A percentile compares a stretch with the other conserved stretches of the same genome.
phyloP scores from a whole-genome alignment of 2,113 vertebrate species.

The Scophthalmus maximus region DNA sequence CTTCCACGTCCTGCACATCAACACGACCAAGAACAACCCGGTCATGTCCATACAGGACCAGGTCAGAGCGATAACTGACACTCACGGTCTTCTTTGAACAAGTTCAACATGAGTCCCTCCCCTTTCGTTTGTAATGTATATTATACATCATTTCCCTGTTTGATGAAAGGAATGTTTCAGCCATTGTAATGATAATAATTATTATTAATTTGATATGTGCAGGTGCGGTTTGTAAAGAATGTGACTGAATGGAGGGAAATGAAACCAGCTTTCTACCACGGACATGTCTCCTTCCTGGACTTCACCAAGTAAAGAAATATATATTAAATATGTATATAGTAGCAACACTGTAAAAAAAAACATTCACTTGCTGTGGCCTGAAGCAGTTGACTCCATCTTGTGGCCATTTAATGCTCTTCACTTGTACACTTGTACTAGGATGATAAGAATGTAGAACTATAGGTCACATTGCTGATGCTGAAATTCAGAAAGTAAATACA shows the following conservation, averaged over 20 bases:
- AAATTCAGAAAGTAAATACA: not conserved
- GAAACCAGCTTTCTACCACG: constrained; percentile 98
- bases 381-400: constrained; percentile 62
- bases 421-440: not conserved
- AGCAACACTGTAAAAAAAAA: not conserved
- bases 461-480: not conserved
- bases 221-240: constrained; percentile 94
- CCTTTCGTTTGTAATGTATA: no score
- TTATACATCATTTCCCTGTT: not conserved
- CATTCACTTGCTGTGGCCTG: constrained; percentile 7
- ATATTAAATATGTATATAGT: not conserved
- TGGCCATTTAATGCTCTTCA: constrained; percentile 29
- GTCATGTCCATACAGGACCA: constrained; percentile 99
- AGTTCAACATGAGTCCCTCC: not conserved
- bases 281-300: constrained; percentile 95
- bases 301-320: constrained; percentile 84
- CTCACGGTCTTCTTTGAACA: not conserved
- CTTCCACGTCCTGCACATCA: constrained; percentile 98
- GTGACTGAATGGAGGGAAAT: constrained; percentile 98
- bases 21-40: constrained; percentile 99
- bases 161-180: not conserved
- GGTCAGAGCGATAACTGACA: constrained; percentile 71
- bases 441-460: not conserved
- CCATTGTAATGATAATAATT: no score
- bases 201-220: constrained; percentile 2